Percentiles rank a stretch among this genome's conserved stretches.
Evolutionary conservation across 2,113 vertebrate species (phyloP).

Genomic region (Aptenodytes forsteri): DNA sequence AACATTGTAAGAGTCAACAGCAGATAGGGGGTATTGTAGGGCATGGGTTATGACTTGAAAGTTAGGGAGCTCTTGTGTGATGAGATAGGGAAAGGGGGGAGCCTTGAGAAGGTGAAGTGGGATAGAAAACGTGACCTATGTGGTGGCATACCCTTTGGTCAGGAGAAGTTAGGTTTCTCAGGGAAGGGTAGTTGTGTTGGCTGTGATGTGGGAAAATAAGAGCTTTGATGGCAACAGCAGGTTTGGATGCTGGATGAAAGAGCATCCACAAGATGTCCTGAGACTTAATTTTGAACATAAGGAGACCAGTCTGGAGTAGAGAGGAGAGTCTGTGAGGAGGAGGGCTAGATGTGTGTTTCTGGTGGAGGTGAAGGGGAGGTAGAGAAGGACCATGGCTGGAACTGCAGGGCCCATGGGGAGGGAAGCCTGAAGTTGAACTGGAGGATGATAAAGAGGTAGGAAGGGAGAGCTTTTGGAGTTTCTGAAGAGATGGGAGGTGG

Average conservation of each 20-base stretch:
- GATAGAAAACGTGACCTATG: background rate
- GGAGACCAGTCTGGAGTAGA: background rate
- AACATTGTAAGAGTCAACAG: background rate
- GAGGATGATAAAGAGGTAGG: background rate
- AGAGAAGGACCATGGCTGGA: background rate
- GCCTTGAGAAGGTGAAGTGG: background rate
- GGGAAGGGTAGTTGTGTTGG: background rate
- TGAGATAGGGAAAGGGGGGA: background rate
- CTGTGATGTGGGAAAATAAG: background rate
- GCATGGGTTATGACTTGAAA: background rate
- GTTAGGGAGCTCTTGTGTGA: background rate
- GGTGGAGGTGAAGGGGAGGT: background rate
- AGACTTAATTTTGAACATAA: background rate
- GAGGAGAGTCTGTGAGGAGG: background rate
- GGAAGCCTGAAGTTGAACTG: background rate
- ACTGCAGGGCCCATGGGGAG: background rate
- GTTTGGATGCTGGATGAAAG: background rate
- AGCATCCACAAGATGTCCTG: background rate
- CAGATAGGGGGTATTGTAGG: background rate
- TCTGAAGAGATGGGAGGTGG: background rate
- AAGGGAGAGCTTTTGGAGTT: background rate
- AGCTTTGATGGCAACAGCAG: background rate
- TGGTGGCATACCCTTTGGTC: background rate
- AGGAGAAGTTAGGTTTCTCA: background rate
- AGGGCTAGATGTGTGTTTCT: background rate